A percentile compares a stretch with the other conserved stretches of the same genome.
phyloP scores from a whole-genome alignment of 2,888 invertebrate species.

The Arctia plantaginis region DNA sequence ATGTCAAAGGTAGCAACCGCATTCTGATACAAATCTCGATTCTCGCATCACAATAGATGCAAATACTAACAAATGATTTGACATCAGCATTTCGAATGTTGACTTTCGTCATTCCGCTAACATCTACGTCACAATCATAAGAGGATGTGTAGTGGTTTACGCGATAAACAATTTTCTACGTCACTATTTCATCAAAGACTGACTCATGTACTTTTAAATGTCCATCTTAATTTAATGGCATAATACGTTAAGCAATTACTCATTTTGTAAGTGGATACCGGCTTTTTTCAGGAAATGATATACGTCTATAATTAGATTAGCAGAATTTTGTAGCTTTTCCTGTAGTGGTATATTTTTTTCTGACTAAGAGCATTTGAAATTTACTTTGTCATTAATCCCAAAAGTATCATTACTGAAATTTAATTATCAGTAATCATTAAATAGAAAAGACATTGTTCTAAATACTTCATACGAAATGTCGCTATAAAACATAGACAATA shows the following conservation, averaged over 20 bases:
- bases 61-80: neutral
- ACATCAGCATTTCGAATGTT: neutral
- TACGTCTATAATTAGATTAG: neutral
- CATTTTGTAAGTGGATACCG: neutral
- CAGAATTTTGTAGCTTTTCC: neutral
- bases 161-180: conserved; percentile 3
- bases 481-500: too few relatives aligned
- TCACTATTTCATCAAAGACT: neutral
- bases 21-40: neutral
- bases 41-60: neutral
- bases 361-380: too few relatives aligned
- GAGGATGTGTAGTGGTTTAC: neutral
- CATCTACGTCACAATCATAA: neutral
- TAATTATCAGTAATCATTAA: too few relatives aligned
- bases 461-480: too few relatives aligned
- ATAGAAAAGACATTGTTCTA: too few relatives aligned
- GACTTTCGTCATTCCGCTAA: neutral
- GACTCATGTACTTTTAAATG: conserved; percentile 9
- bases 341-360: neutral
- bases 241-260: neutral
- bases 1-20: neutral
- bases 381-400: too few relatives aligned
- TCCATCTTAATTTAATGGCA: neutral
- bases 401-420: too few relatives aligned
- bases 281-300: neutral